Base-by-base conservation (phyloP, 2,113 vertebrate species). In the Anseranas semipalmata region DNA sequence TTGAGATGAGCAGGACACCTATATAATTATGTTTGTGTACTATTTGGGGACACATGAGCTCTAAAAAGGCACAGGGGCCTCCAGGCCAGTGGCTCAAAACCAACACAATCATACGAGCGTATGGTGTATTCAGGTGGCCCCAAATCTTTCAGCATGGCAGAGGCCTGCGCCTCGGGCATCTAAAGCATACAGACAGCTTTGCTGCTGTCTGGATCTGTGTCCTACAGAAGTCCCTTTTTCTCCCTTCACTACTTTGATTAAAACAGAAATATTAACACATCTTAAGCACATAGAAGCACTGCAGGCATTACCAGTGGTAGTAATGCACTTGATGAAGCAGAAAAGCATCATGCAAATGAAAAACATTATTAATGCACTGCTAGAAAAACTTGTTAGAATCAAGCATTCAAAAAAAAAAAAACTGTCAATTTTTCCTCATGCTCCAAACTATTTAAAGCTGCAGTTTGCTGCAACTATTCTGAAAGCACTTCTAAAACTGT, bases 151-250 rank as follows among this genome's bases (percentile, higher is more conserved):
- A 67, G 52, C 37, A 39, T 0, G 1, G 28, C 17, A 59, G 2
- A 15, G 15, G 55, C 21, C 20, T 41, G 4, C 52, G 12, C 32
- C 55, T 28, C 19, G 62, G 32, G 45, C 30, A 66, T 5, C 3
- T 1, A 6, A 8, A 19, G 3, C 3, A 2, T 5, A 32, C 48
- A 12, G 8, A 9, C 1, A 27, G n/a, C 28, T 75, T 8, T 10
- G 60, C 6, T 5, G 2, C 33, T 62, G 56, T 48, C 56, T 75
- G 24, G 10, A 17, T 43, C 32, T 27, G 9, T 15, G 24, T 27
- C 83, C 58, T 65, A 37, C 16, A 59, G 7, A 30, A 76, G 14
- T 20, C 46, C 43, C 32, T 85, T 68, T 10, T 53, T 72, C 58
- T 32, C 43, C 75, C 85, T 71, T 72, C 35, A 22, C 43, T 46